Percentiles rank a stretch among this genome's conserved stretches.
Conservation (phyloP, 2,888 invertebrate species). For the Alviniconcha strummeri region DNA sequence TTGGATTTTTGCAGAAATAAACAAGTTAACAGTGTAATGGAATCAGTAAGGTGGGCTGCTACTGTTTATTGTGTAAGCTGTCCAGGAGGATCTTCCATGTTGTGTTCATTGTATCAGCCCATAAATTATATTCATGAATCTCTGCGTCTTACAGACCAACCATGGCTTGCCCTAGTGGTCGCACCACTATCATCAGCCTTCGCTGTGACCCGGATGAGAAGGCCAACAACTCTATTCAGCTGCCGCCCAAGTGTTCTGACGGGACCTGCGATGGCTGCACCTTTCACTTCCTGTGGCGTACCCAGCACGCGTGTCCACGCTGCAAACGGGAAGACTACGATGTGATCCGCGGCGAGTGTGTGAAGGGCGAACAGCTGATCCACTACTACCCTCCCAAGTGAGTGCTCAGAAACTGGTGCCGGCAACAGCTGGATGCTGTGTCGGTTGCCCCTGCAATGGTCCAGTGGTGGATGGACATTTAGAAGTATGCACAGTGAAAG, state of each 20-base stretch:
- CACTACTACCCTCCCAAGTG: slow-evolving; percentile 73
- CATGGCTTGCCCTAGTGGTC: slow-evolving; percentile 76
- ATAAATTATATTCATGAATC: too few species aligned
- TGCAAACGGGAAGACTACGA: slow-evolving; percentile 73
- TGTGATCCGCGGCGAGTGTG: slow-evolving; percentile 77
- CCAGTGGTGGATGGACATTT: too few species aligned
- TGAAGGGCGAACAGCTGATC: slow-evolving; percentile 76
- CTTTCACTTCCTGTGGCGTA: slow-evolving; percentile 77
- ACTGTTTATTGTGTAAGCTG: too few species aligned
- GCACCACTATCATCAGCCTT: slow-evolving; percentile 77
- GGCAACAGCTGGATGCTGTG: neutral
- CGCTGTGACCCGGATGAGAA: slow-evolving; percentile 74
- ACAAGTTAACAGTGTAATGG: too few species aligned
- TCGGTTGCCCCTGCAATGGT: too few species aligned
- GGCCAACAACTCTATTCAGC: slow-evolving; percentile 61
- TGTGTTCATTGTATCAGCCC: too few species aligned
- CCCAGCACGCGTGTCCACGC: slow-evolving; percentile 76
- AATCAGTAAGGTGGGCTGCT: too few species aligned
- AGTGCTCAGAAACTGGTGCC: slow-evolving; percentile 1
- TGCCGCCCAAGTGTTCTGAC: slow-evolving; percentile 76
- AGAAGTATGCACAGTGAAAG: too few species aligned
- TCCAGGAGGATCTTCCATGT: too few species aligned
- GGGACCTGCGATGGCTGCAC: slow-evolving; percentile 80
- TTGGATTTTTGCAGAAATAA: too few species aligned
- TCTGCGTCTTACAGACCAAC: slow-evolving; percentile 67